Evolutionary conservation across 2,797 vertebrate species (phyloP), one percentile per base, ranked within the genome.

Genomic region (Siniperca undulata): DNA sequence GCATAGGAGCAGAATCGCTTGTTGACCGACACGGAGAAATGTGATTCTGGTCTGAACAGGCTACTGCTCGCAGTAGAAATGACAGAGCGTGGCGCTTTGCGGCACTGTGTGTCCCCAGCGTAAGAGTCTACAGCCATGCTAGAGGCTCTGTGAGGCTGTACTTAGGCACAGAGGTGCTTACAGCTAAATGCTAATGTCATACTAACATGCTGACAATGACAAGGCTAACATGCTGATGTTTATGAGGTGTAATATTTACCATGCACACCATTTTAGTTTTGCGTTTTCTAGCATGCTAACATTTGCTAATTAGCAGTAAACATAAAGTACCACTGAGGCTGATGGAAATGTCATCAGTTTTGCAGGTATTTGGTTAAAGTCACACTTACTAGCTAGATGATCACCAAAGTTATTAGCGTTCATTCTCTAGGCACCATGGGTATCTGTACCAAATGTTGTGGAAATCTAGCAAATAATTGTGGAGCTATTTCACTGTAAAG

Each of bases 381-480:
- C 27, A 9, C 8, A 36, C 14, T 46, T 58, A 9, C 53, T n/a
- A 7, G 5, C 30, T 27, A 22, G 42, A 53, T 40, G 22, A 53
- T 42, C 24, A 36, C 17, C 14, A n/a, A 34, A 5, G n/a, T 56
- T 27, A 27, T 22, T 40, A 55, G 24, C 4, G 13, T 56, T 64
- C 8, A 4, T 53, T 19, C 1, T 20, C 24, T 60, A 4, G 40
- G 27, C 16, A 46, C 5, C 36, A 42, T 27, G 7, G 34, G 40
- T n/a, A 73, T 27, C 27, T 48, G 48, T 44, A 36, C 22, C n/a
- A 14, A 24, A 56, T 48, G 20, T 48, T n/a, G 38, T 44, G 68
- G 17, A 55, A 62, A 65, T 70, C 67, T 36, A 76, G 60, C 34
- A 66, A 65, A 77, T 52, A 30, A 64, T 5, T 58, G 40, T 17